A percentile compares a stretch with the other conserved stretches of the same genome.
Conservation (phyloP, 2,797 vertebrate genomes). For the Neoniphon sammara region DNA sequence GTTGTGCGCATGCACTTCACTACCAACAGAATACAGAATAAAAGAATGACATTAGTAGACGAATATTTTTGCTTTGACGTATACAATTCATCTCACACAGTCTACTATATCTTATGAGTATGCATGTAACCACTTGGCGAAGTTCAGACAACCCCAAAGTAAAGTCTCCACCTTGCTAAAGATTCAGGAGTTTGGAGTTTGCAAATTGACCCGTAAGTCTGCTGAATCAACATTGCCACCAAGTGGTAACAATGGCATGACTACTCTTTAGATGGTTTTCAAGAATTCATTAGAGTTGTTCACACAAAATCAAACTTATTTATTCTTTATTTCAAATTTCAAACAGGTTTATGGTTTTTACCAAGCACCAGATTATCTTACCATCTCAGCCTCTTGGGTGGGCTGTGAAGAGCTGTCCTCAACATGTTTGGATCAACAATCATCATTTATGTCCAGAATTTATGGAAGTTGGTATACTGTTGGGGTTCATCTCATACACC, state of each 20-base stretch:
- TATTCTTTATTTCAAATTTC: constrained; percentile 56
- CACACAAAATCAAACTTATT: constrained; percentile 12
- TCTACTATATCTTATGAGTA: too few species aligned
- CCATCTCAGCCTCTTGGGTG: constrained; percentile 24
- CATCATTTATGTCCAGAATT: neutral
- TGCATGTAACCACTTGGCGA: too few species aligned
- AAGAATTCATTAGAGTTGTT: neutral
- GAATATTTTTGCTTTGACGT: too few species aligned
- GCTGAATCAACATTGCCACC: constrained; percentile 13
- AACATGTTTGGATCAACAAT: constrained; percentile 14
- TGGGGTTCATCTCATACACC: constrained; percentile 32
- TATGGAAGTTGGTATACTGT: neutral
- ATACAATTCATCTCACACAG: too few species aligned
- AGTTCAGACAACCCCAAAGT: too few species aligned
- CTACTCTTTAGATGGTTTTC: neutral
- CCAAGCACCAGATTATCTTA: neutral
- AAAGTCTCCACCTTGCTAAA: too few species aligned
- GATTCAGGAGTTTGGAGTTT: neutral
- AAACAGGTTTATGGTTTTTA: constrained; percentile 35
- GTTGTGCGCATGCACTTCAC: constrained; percentile 32
- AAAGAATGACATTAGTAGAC: too few species aligned
- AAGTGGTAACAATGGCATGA: neutral
- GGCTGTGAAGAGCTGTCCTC: constrained; percentile 8
- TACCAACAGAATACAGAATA: neutral
- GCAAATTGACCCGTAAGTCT: neutral